phyloP scores from a whole-genome alignment of 1,140 invertebrate species.

The Cyrtorhinus lividipennis region DNA sequence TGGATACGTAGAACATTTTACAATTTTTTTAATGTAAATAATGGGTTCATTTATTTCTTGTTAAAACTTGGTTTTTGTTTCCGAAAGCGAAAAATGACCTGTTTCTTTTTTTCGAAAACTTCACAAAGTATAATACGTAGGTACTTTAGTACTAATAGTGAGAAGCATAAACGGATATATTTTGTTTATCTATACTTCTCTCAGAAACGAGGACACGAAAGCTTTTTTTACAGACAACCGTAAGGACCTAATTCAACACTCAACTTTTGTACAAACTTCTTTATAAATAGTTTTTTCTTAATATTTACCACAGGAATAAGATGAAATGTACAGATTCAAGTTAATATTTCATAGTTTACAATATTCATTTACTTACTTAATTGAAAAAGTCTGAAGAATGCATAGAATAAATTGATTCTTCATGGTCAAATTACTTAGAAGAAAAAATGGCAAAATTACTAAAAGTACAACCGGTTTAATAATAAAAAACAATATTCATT shows the following conservation, averaged over 20 bases:
- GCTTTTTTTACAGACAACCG: conserved; percentile 17
- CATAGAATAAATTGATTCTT: background rate
- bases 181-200: no score
- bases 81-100: background rate
- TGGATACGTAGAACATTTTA: no score
- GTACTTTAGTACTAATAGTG: no score
- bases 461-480: background rate
- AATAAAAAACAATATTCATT: background rate
- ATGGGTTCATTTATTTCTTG: background rate
- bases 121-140: no score
- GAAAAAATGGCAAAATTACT: background rate
- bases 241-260: conserved; percentile 9
- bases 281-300: conserved; percentile 1
- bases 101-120: background rate
- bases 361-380: conserved; percentile 10
- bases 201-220: conserved; percentile 12
- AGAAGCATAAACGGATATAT: background rate
- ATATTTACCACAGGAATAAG: conserved; percentile 11
- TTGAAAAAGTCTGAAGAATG: background rate
- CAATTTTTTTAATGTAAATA: background rate
- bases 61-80: background rate
- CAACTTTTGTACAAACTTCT: conserved; percentile 4
- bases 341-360: conserved; percentile 13
- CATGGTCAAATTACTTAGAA: background rate
- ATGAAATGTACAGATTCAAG: conserved; percentile 11